Conservation (phyloP, 2,888 invertebrate genomes). For the Sphaerophoria rueppellii region DNA sequence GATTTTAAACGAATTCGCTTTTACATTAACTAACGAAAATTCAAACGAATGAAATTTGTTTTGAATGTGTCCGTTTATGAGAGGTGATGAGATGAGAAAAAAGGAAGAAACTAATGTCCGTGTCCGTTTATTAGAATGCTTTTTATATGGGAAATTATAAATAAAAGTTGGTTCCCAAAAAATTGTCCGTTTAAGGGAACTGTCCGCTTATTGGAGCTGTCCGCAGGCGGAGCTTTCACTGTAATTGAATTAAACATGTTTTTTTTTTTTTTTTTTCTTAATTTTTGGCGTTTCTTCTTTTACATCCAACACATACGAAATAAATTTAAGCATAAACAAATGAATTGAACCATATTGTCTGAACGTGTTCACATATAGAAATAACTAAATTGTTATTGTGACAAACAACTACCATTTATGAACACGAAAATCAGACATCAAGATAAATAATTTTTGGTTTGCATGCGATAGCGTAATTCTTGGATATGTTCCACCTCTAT, state of each 20-base stretch:
- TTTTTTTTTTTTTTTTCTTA: slow-evolving; percentile 30
- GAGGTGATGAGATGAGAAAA: too few relatives aligned
- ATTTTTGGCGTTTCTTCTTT: neutral
- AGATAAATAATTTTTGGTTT: neutral
- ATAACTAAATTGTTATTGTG: neutral
- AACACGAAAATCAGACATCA: slow-evolving; percentile 5
- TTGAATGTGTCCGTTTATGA: too few relatives aligned
- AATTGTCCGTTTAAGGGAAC: too few relatives aligned
- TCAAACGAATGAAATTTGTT: too few relatives aligned
- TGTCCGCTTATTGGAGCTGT: too few relatives aligned
- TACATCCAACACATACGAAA: slow-evolving; percentile 12
- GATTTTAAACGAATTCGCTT: too few relatives aligned
- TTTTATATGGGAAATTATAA: too few relatives aligned
- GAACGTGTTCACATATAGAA: neutral
- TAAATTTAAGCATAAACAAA: slow-evolving; percentile 34
- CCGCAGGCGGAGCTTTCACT: too few relatives aligned
- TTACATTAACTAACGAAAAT: too few relatives aligned
- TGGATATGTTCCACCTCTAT: slow-evolving; percentile 37
- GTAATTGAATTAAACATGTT: slow-evolving; percentile 56
- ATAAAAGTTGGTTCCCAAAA: too few relatives aligned
- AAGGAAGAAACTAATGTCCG: too few relatives aligned
- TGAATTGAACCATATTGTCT: slow-evolving; percentile 13
- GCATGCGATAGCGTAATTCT: slow-evolving; percentile 24
- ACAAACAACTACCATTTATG: slow-evolving; percentile 18
- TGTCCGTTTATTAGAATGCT: too few relatives aligned